Evolutionary conservation across 2,888 invertebrate species (phyloP).

Genomic region (Carpatolechia fugitivella): DNA sequence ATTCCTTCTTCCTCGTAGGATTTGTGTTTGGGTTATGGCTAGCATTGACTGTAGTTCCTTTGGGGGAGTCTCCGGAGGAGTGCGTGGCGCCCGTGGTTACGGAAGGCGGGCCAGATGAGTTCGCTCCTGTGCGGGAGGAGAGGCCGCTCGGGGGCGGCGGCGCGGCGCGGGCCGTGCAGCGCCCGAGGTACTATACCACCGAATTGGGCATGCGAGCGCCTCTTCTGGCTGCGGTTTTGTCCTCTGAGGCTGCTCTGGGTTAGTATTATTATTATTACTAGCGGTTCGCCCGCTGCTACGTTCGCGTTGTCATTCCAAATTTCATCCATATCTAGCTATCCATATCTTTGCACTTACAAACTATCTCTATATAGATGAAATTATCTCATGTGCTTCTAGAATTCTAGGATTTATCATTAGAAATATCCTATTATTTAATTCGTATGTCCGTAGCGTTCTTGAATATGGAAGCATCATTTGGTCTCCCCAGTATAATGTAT

Average conservation of each 20-base stretch:
- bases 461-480: too few species aligned
- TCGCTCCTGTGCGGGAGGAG: conserved; percentile 61
- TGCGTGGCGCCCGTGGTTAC: conserved; percentile 28
- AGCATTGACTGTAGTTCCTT: conserved; percentile 71
- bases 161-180: conserved; percentile 78
- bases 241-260: conserved; percentile 83
- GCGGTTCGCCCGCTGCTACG: too few species aligned
- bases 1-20: conserved; percentile 79
- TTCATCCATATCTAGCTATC: too few species aligned
- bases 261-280: background rate
- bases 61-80: conserved; percentile 52
- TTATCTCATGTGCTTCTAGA: too few species aligned
- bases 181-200: conserved; percentile 96
- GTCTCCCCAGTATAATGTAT: too few species aligned
- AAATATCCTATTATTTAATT: too few species aligned
- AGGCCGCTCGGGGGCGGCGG: conserved; percentile 39
- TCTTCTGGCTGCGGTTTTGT: conserved; percentile 91
- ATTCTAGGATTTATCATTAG: too few species aligned
- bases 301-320: too few species aligned
- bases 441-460: too few species aligned
- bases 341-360: too few species aligned
- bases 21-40: conserved; percentile 77
- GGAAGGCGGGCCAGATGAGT: conserved; percentile 48
- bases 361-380: too few species aligned
- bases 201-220: conserved; percentile 91